Conservation (phyloP, 2,888 invertebrate genomes). For the Miltochrista miniata region DNA sequence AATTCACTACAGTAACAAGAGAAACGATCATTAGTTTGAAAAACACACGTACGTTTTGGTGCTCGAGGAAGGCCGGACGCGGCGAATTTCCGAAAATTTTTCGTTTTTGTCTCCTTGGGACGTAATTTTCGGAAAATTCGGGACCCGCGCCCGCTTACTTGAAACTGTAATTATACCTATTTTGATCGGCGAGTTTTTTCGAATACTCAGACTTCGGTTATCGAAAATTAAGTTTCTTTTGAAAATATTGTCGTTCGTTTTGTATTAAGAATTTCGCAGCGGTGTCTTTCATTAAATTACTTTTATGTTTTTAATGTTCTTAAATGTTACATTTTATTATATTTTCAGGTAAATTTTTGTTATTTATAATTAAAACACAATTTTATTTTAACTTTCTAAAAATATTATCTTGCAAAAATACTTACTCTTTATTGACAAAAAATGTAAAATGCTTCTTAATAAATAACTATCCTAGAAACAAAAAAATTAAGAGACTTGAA, state of each 20-base stretch:
- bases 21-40: slow-evolving; percentile 27
- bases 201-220: slow-evolving; percentile 33
- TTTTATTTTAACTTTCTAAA: no score
- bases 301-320: not conserved
- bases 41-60: slow-evolving; percentile 20
- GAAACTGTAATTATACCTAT: slow-evolving; percentile 74
- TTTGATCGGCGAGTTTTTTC: slow-evolving; percentile 69
- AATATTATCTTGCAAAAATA: no score
- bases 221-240: slow-evolving; percentile 33
- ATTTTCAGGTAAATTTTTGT: no score
- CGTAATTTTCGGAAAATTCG: slow-evolving; percentile 74
- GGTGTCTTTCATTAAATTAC: not conserved
- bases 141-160: slow-evolving; percentile 45
- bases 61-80: slow-evolving; percentile 35
- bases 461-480: no score
- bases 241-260: slow-evolving; percentile 25
- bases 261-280: slow-evolving; percentile 13
- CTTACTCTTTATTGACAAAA: no score
- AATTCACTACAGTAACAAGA: slow-evolving; percentile 9
- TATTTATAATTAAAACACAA: no score
- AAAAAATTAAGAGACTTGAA: no score
- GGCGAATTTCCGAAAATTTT: slow-evolving; percentile 60
- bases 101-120: slow-evolving; percentile 49
- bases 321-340: no score
- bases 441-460: no score